A percentile compares a stretch with the other conserved stretches of the same genome.
Conservation (phyloP, 1,140 invertebrate species). For the Trypoxylus dichotomus region DNA sequence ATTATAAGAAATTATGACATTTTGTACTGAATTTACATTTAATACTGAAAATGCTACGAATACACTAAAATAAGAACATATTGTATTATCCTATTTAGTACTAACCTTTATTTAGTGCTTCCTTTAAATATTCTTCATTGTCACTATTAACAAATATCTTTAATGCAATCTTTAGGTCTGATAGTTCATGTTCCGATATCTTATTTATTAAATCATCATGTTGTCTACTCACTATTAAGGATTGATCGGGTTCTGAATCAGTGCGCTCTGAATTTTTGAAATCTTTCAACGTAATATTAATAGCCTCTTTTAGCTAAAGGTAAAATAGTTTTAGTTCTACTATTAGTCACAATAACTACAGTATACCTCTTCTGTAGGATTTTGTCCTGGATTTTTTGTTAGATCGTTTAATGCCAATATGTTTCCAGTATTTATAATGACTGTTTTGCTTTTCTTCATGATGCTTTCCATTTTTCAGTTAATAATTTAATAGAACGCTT, state of each 20-base stretch:
- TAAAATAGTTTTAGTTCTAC: neutral
- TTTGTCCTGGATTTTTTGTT: slow-evolving; percentile 80
- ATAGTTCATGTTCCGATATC: slow-evolving; percentile 62
- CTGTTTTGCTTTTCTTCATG: neutral
- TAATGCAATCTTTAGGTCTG: slow-evolving; percentile 66
- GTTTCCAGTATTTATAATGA: slow-evolving; percentile 79
- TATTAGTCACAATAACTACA: slow-evolving; percentile 25
- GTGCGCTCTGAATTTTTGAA: slow-evolving; percentile 53
- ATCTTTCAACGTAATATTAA: slow-evolving; percentile 66
- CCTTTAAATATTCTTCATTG: slow-evolving; percentile 55
- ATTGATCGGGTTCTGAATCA: slow-evolving; percentile 48
- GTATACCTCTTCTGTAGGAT: slow-evolving; percentile 79
- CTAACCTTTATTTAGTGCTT: slow-evolving; percentile 63
- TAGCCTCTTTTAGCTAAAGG: slow-evolving; percentile 70
- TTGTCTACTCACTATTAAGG: slow-evolving; percentile 53
- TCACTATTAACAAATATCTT: slow-evolving; percentile 67
- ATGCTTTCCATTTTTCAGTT: neutral
- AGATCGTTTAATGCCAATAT: slow-evolving; percentile 79
- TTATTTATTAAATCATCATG: slow-evolving; percentile 62
- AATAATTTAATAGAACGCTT: neutral
- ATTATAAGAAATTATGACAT: slow-evolving; percentile 74
- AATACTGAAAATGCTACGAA: slow-evolving; percentile 68
- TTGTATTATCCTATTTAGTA: neutral
- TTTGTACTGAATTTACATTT: slow-evolving; percentile 69
- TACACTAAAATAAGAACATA: slow-evolving; percentile 28